Conservation (phyloP, 2,113 vertebrate species). For the Equus przewalskii region DNA sequence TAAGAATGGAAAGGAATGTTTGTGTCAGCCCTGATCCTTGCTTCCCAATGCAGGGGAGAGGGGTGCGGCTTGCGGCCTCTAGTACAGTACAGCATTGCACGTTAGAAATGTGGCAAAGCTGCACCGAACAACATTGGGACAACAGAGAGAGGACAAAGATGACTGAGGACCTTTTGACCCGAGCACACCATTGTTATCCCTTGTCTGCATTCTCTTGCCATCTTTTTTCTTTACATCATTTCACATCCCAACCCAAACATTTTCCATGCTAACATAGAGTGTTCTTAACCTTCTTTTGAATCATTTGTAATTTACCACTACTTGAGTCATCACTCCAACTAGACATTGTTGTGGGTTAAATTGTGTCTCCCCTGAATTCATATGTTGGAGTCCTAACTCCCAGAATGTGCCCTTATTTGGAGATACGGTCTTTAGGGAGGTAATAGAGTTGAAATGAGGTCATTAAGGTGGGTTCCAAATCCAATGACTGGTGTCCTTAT, state of each 20-base stretch:
- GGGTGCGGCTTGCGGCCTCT: no score
- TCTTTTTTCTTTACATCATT: not conserved
- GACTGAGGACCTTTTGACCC: not conserved
- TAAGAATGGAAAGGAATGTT: accelerated
- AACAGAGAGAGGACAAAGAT: not conserved
- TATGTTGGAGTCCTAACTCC: no score
- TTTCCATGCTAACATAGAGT: accelerated
- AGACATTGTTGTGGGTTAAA: not conserved
- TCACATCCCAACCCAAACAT: no score
- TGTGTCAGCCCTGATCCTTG: not conserved
- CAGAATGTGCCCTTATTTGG: not conserved
- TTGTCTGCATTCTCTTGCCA: no score
- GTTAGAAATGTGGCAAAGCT: accelerated
- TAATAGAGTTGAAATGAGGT: not conserved
- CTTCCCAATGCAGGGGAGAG: not conserved
- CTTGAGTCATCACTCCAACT: accelerated
- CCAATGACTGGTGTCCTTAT: not conserved
- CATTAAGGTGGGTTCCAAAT: not conserved
- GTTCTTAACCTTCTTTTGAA: no score
- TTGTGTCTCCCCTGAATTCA: no score
- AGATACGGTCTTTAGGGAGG: not conserved
- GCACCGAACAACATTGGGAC: accelerated
- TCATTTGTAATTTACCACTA: no score
- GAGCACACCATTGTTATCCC: accelerated
- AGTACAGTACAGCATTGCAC: accelerated